These are phyloP conservation scores for Muntiacus muntjak DNA, from an alignment of 2,113 vertebrate species.

Conservation along the genomic window DNA sequence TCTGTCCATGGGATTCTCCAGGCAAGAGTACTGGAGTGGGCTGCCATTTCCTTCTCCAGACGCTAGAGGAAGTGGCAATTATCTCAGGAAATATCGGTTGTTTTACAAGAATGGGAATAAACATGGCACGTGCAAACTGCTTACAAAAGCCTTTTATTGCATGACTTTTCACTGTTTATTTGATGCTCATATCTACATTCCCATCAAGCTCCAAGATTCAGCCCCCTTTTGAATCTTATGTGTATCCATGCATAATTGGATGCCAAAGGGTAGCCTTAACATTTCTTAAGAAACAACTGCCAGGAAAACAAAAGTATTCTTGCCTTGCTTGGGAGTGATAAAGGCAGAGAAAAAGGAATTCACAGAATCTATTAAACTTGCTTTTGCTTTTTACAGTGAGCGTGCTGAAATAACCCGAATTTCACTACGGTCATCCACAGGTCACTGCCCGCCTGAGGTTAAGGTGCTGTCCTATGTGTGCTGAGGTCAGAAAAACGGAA, in stretches of 20 bases:
- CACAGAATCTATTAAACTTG: not conserved
- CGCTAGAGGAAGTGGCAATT: not conserved
- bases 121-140: not conserved
- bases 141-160: not conserved
- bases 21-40: no score
- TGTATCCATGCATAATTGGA: not conserved
- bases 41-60: no score
- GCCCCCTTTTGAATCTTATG: not conserved
- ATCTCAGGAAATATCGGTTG: not conserved
- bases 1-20: no score
- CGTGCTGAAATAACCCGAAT: not conserved
- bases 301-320: not conserved
- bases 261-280: not conserved
- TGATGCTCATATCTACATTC: not conserved
- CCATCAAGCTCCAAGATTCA: not conserved
- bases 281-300: not conserved
- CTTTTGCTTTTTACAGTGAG: not conserved
- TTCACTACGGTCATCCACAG: not conserved
- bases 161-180: not conserved
- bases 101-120: not conserved
- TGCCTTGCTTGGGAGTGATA: not conserved
- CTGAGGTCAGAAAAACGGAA: not conserved
- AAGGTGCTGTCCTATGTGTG: no score
- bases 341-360: not conserved
- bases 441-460: no score